These are phyloP conservation scores for Pantelozetes paolii DNA, from an alignment of 2,888 invertebrate species.

Conservation along the genomic window DNA sequence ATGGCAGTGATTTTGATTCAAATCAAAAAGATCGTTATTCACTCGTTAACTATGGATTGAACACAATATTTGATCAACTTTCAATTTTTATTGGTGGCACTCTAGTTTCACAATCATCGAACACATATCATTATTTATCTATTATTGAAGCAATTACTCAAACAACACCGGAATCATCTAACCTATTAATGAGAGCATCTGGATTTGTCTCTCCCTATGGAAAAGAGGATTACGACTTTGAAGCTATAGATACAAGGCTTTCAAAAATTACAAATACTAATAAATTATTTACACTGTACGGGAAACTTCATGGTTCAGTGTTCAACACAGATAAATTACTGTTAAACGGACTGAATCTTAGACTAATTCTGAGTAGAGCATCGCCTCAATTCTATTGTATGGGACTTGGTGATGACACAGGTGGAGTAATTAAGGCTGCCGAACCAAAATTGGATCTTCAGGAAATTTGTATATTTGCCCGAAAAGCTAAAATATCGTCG, in stretches of 20 bases:
- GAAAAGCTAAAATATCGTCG: background rate
- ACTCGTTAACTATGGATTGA: background rate
- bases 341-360: background rate
- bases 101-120: background rate
- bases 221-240: no score
- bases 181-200: no score
- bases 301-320: background rate
- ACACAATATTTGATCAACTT: background rate
- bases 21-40: background rate
- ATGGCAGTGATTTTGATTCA: background rate
- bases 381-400: background rate
- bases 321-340: background rate
- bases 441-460: background rate
- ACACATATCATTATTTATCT: background rate
- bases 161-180: no score
- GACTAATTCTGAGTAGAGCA: background rate
- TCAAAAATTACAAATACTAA: background rate
- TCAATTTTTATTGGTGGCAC: background rate
- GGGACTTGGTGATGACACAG: background rate
- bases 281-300: background rate
- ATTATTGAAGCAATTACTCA: no score
- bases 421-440: background rate
- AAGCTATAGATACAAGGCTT: no score
- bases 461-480: background rate
- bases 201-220: no score